Evolutionary conservation across 2,888 invertebrate genomes (phyloP), one percentile per base, ranked within the genome.

Genomic region (Plagiodera versicolora): DNA sequence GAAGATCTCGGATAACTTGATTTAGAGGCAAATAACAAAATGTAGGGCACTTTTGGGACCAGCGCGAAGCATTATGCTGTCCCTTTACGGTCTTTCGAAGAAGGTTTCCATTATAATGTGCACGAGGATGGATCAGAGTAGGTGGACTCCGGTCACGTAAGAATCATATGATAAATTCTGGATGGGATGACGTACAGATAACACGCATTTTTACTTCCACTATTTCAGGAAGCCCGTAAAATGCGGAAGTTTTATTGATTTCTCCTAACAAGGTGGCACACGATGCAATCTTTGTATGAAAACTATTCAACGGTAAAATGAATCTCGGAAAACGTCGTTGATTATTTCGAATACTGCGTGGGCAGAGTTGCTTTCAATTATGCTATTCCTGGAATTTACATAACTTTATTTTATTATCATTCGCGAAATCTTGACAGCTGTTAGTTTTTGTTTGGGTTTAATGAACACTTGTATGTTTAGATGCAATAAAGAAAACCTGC

Each of bases 21-120:
- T 62, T 58, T 62, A 58, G 51, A 28, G 18, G 19, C 52, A 58
- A 62, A 62, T 62, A 62, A 56, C 58, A 47, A 58, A 62, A 62
- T 58, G 52, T 58, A 62, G 55, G 55, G 62, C 62, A 58, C 62
- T 62, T 62, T 55, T 58, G 62, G 58, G 62, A 62, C 62, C 56
- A 14, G 19, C 39, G 18, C 45, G 45, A 28, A 44, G 52, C 58
- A 62, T 62, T 58, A 62, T 51, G 58, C 58, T 30, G 56, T 62
- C 62, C 58, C 62, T 56, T 44, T 55, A 62, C 58, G 58, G 62
- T 58, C 58, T 55, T 51, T 17, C 46, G 48, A 56, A 61, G 45
- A 39, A 53, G 53, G 17, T 45, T 53, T 53, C 35, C 53, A 53
- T 53, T 53, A 53, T 53, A 53, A 53, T 39, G 44, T 44, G 35